Evolutionary conservation across 2,113 vertebrate species (phyloP).

Genomic region (Mungos mungo): DNA sequence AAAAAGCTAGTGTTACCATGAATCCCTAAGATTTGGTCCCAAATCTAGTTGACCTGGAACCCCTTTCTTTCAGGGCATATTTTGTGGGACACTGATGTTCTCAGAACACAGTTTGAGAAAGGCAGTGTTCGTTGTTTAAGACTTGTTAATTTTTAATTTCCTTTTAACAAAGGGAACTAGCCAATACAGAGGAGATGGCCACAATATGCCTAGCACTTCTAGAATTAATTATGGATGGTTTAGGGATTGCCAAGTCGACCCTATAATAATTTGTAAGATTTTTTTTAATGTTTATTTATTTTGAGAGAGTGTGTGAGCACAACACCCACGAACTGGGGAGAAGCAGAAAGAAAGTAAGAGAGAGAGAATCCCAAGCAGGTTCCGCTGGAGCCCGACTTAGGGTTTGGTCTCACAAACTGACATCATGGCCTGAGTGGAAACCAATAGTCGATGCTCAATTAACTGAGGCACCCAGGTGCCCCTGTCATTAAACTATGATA

Average conservation of each 20-base stretch:
- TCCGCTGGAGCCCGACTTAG: no score
- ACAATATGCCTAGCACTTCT: not conserved
- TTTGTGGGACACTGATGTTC: not conserved
- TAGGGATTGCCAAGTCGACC: not conserved
- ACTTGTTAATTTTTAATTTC: conserved; percentile 25
- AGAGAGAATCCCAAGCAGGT: no score
- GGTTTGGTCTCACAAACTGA: no score
- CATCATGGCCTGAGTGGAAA: no score
- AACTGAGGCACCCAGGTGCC: no score
- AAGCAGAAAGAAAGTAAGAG: no score
- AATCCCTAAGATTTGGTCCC: not conserved
- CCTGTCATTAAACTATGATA: not conserved
- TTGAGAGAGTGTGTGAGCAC: no score
- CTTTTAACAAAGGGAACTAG: not conserved
- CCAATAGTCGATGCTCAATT: no score
- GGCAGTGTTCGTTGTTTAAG: not conserved
- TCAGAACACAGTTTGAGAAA: not conserved
- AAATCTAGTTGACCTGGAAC: not conserved
- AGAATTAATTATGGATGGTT: not conserved
- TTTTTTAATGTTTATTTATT: no score
- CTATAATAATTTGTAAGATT: not conserved
- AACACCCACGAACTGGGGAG: no score
- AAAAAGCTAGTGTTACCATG: not conserved
- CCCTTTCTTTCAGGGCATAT: not conserved
- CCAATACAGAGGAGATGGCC: not conserved